A percentile compares a stretch with the other conserved stretches of the same genome.
phyloP scores from a whole-genome alignment of 2,797 vertebrate species.

The Hafferia zeledoni region DNA sequence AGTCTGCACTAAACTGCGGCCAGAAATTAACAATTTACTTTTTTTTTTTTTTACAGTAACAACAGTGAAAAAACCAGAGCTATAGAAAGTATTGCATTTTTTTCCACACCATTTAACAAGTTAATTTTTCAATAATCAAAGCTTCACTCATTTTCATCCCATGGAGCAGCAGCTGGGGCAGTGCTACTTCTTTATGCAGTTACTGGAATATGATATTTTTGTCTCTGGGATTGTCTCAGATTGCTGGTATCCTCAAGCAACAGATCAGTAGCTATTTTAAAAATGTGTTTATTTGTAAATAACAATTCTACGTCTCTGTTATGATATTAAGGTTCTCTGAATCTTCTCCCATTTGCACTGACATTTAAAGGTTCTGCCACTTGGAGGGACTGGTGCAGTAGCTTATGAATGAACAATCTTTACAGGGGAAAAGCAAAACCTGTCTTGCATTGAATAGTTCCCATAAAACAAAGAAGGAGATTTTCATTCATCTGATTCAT shows the following conservation, averaged over 20 bases:
- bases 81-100: background rate
- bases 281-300: background rate
- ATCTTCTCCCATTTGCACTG: background rate
- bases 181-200: background rate
- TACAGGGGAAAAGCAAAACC: background rate
- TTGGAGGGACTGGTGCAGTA: background rate
- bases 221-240: background rate
- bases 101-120: background rate
- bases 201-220: background rate
- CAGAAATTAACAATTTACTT: background rate
- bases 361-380: background rate
- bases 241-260: background rate
- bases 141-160: background rate
- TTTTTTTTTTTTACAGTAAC: background rate
- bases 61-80: background rate
- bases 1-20: background rate
- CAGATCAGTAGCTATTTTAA: background rate
- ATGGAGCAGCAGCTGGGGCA: background rate
- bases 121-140: background rate
- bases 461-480: background rate
- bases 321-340: background rate
- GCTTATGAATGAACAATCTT: background rate
- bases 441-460: background rate
- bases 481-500: background rate
- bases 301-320: accelerated